Evolutionary conservation across 37 sponge, comb jelly and placozoan species (phyloP), one percentile per base, ranked within the genome.

Genomic region (Oscarella lobularis): DNA sequence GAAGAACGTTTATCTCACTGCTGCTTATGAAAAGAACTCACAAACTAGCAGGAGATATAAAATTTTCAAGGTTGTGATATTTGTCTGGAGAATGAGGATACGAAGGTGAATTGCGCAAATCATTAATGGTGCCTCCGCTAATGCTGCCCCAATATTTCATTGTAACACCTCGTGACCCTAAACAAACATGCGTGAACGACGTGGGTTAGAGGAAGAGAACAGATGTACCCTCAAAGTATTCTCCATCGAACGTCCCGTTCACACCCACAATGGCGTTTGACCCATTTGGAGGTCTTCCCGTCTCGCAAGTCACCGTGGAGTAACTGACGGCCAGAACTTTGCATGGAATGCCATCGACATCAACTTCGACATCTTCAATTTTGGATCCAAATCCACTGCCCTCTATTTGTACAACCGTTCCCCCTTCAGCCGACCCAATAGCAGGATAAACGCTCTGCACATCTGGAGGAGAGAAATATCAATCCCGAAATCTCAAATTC

Each of bases 361-460:
- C 34, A 39, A 89, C 90, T 33, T 20, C 27, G n/a, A 79, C 36
- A 20, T 68, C 73, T 14, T 38, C 27, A 30, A 75, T 14, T n/a
- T 76, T 30, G 27, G n/a, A 38, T 38, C 85, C 83, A 69, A 90
- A 90, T 30, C 87, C 84, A 40, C 39, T 82, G 3, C 92, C 92
- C 66, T 65, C 20, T 31, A 91, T 85, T 27, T 73, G 80, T 36
- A 91, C n/a, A 0, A 36, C 1, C 3, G 82, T 82, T 20, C 92
- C 92, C 38, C 92, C 92, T 0, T 40, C 39, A 33, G 80, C 14
- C 41, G 80, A 76, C 20, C 80, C 81, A 1, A 3, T 30, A 20
- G 9, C 33, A 27, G 88, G 88, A 5, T 76, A 27, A 67, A 76
- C 72, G 20, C 20, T 48, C 20, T 9, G 9, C 60, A 48, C 60